Evolutionary conservation across 2,888 invertebrate species (phyloP).

Genomic region (Malacosoma neustria): DNA sequence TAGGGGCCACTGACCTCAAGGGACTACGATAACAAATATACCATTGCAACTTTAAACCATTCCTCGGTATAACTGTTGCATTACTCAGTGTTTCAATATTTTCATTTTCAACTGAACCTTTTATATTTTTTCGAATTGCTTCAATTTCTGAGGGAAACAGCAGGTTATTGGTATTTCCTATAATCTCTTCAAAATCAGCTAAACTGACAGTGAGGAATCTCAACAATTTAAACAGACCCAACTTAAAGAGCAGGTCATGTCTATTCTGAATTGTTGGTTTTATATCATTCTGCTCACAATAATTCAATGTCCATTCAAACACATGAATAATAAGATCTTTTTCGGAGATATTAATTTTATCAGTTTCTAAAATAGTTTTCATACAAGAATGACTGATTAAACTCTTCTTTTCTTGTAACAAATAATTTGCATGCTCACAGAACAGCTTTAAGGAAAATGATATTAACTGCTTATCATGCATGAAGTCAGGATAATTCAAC

Average conservation of each 20-base stretch:
- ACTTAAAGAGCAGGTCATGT: slow-evolving; percentile 47
- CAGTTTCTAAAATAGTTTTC: slow-evolving; percentile 60
- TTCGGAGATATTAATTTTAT: slow-evolving; percentile 66
- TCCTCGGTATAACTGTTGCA: slow-evolving; percentile 27
- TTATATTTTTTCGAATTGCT: slow-evolving; percentile 25
- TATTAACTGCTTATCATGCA: slow-evolving; percentile 71
- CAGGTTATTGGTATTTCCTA: slow-evolving; percentile 39
- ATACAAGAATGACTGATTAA: slow-evolving; percentile 66
- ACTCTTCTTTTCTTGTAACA: slow-evolving; percentile 62
- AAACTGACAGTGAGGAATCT: slow-evolving; percentile 49
- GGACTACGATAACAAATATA: slow-evolving; percentile 52
- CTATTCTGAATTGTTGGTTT: slow-evolving; percentile 51
- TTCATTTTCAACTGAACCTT: slow-evolving; percentile 15
- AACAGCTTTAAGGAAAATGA: slow-evolving; percentile 71
- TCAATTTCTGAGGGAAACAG: slow-evolving; percentile 40
- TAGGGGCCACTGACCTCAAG: slow-evolving; percentile 51
- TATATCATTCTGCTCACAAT: slow-evolving; percentile 59
- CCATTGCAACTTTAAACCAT: slow-evolving; percentile 46
- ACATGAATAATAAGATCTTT: slow-evolving; percentile 67
- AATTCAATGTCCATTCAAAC: slow-evolving; percentile 70
- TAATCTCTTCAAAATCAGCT: slow-evolving; percentile 52
- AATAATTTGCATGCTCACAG: slow-evolving; percentile 68
- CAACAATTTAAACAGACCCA: slow-evolving; percentile 56
- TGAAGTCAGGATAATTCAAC: slow-evolving; percentile 75
- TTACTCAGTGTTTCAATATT: slow-evolving; percentile 17